Evolutionary conservation across 2,888 invertebrate genomes (phyloP).

Genomic region (Dastarcus helophoroides): DNA sequence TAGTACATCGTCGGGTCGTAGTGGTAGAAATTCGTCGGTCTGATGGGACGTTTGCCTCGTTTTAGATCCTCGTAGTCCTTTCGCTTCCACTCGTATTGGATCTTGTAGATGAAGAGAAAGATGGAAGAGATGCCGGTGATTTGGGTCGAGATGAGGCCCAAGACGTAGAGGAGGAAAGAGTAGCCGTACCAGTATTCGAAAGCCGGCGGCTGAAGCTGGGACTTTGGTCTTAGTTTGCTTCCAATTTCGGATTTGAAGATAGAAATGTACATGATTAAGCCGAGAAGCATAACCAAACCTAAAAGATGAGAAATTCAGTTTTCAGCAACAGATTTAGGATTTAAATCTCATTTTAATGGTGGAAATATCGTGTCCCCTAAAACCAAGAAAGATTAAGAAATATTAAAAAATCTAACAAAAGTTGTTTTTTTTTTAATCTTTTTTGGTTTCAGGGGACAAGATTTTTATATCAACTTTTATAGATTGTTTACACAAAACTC

Average conservation of each 20-base stretch:
- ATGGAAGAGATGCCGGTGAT: constrained; percentile 78
- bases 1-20: constrained; percentile 30
- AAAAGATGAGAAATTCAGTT: constrained; percentile 27
- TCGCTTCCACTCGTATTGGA: constrained; percentile 45
- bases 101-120: constrained; percentile 75
- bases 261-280: constrained; percentile 87
- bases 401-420: no score
- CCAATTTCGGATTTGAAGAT: constrained; percentile 86
- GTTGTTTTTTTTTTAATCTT: no score
- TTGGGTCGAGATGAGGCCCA: constrained; percentile 75
- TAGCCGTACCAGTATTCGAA: constrained; percentile 83
- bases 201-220: constrained; percentile 63
- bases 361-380: no score
- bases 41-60: constrained; percentile 24
- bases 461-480: no score
- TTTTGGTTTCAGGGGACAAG: no score
- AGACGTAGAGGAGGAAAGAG: constrained; percentile 75
- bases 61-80: constrained; percentile 38
- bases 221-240: constrained; percentile 70
- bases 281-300: constrained; percentile 84
- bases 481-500: no score
- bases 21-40: constrained; percentile 25
- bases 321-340: no score
- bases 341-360: no score
- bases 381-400: no score